A percentile compares a stretch with the other conserved stretches of the same genome.
These are phyloP conservation scores for Hydrophis major DNA, from an alignment of 2,797 vertebrate genomes.

Conservation along the genomic window DNA sequence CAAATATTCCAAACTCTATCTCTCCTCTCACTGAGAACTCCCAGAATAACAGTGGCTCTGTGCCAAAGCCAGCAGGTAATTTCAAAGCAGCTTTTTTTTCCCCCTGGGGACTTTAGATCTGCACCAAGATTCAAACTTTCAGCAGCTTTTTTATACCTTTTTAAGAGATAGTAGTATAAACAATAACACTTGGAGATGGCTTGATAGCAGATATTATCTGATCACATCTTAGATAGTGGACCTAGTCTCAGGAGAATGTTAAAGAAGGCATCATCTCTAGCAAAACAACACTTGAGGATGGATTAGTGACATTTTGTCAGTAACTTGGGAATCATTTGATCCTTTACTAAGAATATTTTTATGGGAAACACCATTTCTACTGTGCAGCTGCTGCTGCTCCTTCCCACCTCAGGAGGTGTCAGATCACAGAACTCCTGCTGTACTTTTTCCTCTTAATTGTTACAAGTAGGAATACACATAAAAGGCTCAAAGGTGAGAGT, in stretches of 20 bases:
- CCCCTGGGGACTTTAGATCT: background rate
- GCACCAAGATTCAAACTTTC: background rate
- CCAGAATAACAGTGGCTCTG: background rate
- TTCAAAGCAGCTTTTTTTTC: background rate
- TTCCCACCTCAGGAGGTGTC: background rate
- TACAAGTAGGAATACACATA: background rate
- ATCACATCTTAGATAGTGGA: background rate
- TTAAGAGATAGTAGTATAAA: background rate
- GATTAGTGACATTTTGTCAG: background rate
- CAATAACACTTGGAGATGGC: background rate
- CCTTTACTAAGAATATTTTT: background rate
- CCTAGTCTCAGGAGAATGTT: background rate
- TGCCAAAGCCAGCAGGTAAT: background rate
- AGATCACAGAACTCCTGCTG: background rate
- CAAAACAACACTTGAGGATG: background rate
- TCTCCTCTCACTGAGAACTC: background rate
- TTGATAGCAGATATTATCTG: background rate
- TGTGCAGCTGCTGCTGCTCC: background rate
- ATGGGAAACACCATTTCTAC: background rate
- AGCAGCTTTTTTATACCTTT: background rate
- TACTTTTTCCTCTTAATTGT: background rate
- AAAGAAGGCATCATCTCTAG: background rate
- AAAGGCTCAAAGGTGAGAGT: background rate
- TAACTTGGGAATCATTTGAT: background rate
- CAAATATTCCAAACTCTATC: background rate